Evolutionary conservation across 2,113 vertebrate genomes (phyloP).

Genomic region (Malurus cyaneus): DNA sequence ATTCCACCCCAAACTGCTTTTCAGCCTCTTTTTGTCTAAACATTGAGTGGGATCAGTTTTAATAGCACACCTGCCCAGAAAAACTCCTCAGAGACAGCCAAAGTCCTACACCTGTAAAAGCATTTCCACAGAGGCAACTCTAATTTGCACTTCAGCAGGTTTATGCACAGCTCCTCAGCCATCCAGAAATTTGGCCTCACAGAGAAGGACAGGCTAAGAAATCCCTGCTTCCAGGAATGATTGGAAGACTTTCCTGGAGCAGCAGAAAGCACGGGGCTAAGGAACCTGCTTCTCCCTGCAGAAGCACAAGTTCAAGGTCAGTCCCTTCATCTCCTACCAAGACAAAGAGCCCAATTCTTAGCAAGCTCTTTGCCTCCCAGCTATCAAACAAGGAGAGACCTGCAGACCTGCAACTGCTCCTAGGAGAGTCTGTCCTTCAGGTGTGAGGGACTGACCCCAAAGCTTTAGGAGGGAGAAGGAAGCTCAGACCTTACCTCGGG

Average conservation of each 20-base stretch:
- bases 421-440: no score
- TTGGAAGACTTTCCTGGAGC: background rate
- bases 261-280: rapidly evolving
- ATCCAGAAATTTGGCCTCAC: background rate
- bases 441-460: background rate
- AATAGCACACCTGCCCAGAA: background rate
- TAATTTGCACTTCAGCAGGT: background rate
- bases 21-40: background rate
- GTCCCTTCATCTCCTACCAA: background rate
- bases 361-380: background rate
- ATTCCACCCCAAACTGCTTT: background rate
- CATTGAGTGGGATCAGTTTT: background rate
- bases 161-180: background rate
- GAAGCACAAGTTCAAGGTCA: background rate
- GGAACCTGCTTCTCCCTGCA: background rate
- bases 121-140: background rate
- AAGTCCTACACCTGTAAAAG: background rate
- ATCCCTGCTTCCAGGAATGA: background rate
- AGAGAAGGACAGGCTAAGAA: rapidly evolving
- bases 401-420: background rate
- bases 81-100: background rate
- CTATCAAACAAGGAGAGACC: background rate
- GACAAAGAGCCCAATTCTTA: background rate
- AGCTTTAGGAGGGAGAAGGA: background rate
- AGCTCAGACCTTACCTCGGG: constrained; percentile 70